phyloP scores from a whole-genome alignment of 1,140 invertebrate genomes.

The Physella acuta region DNA sequence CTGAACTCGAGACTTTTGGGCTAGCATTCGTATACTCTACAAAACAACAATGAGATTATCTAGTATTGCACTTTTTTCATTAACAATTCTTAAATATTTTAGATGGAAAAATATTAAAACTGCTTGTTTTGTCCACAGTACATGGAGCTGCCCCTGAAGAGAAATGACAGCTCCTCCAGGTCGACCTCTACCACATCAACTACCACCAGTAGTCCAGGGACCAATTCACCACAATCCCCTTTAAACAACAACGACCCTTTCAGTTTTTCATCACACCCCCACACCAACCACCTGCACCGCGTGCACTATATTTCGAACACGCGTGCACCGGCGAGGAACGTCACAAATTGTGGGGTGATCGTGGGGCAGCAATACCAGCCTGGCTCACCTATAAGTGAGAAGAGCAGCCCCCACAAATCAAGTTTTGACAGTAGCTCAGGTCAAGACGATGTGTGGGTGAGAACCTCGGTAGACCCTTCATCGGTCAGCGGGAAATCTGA shows the following conservation, averaged over 20 bases:
- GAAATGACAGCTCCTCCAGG: constrained; percentile 70
- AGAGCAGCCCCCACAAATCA: constrained; percentile 46
- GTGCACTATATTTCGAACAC: constrained; percentile 60
- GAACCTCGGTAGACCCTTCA: constrained; percentile 47
- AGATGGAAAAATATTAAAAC: too few species aligned
- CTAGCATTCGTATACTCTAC: too few species aligned
- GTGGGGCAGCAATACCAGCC: constrained; percentile 46
- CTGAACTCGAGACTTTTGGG: too few species aligned
- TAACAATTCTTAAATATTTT: too few species aligned
- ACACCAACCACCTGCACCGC: constrained; percentile 60
- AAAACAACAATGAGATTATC: too few species aligned
- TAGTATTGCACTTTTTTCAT: too few species aligned
- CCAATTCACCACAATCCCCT: constrained; percentile 52
- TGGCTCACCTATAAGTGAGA: constrained; percentile 43
- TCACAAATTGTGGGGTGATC: constrained; percentile 6
- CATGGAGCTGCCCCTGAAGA: constrained; percentile 76
- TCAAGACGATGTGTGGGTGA: constrained; percentile 54
- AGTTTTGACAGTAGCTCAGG: constrained; percentile 44
- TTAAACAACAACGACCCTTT: constrained; percentile 47
- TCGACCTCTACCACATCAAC: constrained; percentile 56
- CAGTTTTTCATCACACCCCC: constrained; percentile 39
- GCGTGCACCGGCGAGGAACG: constrained; percentile 5
- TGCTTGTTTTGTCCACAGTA: constrained; percentile 64
- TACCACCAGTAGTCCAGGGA: constrained; percentile 63
- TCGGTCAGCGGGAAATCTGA: constrained; percentile 47